Percentiles rank a stretch among this genome's conserved stretches.
Conservation (phyloP, 2,888 invertebrate species). For the Enoplolaimus lenunculus region DNA sequence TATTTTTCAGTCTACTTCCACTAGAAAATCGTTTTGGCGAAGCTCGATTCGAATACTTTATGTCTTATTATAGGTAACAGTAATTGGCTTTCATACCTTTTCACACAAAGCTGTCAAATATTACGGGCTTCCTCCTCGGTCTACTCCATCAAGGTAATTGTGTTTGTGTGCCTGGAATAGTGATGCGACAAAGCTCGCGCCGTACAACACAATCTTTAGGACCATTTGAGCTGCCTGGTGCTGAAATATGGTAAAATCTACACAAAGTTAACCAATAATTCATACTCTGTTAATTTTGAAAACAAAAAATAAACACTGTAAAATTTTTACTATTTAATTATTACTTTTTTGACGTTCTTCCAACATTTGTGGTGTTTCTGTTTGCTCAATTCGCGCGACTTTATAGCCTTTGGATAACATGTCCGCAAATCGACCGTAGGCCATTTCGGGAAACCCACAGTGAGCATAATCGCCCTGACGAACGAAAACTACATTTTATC, state of each 20-base stretch:
- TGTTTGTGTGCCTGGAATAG: conserved; percentile 61
- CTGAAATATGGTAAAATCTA: too few species aligned
- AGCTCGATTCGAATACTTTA: too few species aligned
- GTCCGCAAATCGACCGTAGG: conserved; percentile 75
- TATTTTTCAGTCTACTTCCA: too few species aligned
- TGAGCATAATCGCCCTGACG: conserved; percentile 79
- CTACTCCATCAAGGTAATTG: conserved; percentile 61
- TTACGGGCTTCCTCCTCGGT: conserved; percentile 43
- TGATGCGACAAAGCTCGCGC: conserved; percentile 83
- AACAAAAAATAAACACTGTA: too few species aligned
- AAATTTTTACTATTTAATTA: background rate
- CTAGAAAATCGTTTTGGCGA: too few species aligned
- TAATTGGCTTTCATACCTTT: too few species aligned
- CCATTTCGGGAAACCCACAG: conserved; percentile 91
- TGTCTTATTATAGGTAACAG: too few species aligned
- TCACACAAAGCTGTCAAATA: conserved; percentile 66
- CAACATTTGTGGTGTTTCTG: conserved; percentile 93
- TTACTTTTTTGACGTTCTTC: conserved; percentile 51
- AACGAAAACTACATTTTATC: background rate
- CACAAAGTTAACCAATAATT: too few species aligned
- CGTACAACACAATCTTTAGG: conserved; percentile 66
- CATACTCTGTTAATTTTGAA: too few species aligned
- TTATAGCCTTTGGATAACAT: conserved; percentile 76
- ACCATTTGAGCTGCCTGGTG: conserved; percentile 26
- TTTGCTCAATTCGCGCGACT: conserved; percentile 83